Evolutionary conservation across 2,888 invertebrate species (phyloP).

Genomic region (Aricia artaxerxes): DNA sequence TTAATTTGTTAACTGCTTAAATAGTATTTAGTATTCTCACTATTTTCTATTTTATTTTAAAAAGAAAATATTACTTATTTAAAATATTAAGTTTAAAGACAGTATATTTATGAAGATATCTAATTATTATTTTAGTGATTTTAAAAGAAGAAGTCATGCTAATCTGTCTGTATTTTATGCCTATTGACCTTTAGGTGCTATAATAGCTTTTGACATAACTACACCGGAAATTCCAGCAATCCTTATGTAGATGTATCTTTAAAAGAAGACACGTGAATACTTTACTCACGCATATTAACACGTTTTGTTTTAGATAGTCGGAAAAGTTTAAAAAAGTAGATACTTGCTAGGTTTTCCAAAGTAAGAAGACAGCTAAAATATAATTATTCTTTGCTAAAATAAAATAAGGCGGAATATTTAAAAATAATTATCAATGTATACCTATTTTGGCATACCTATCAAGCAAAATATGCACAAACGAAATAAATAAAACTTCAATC

Average conservation of each 20-base stretch:
- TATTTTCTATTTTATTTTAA: too few relatives aligned
- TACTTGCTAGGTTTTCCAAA: not conserved
- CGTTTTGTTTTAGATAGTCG: not conserved
- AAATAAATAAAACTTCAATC: not conserved
- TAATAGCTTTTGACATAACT: not conserved
- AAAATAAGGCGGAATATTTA: not conserved
- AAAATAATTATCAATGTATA: not conserved
- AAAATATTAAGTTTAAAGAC: too few relatives aligned
- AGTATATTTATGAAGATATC: not conserved
- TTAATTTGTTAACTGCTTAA: not conserved
- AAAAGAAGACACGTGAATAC: not conserved
- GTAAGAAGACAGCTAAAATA: not conserved
- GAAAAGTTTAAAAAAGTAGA: not conserved
- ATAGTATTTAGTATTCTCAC: not conserved
- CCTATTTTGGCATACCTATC: not conserved
- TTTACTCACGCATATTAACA: not conserved
- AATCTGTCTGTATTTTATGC: not conserved
- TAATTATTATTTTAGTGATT: not conserved
- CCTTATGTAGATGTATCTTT: not conserved
- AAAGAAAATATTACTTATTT: too few relatives aligned
- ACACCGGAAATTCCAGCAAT: not conserved
- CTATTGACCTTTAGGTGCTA: not conserved
- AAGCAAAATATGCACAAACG: not conserved
- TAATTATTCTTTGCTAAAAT: not conserved
- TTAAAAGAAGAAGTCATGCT: not conserved